Percentiles rank a stretch among this genome's conserved stretches.
Evolutionary conservation across 2,888 invertebrate species (phyloP).

Genomic region (Xylota segnis): DNA sequence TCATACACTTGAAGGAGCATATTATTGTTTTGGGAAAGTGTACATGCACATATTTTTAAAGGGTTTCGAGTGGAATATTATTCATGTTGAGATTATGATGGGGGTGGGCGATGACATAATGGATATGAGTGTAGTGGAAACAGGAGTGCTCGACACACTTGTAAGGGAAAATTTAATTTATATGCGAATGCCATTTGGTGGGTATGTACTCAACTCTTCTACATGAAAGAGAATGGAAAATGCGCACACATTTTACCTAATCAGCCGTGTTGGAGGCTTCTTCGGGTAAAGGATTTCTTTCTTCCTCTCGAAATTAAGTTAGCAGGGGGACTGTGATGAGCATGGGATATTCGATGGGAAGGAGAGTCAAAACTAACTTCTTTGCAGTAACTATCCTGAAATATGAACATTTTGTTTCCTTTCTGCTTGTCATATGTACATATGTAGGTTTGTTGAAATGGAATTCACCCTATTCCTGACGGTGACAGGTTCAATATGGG

Average conservation of each 20-base stretch:
- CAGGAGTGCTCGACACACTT: constrained; percentile 19
- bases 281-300: constrained; percentile 15
- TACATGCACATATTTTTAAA: constrained; percentile 4
- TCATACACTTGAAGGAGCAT: constrained; percentile 9
- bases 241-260: constrained; percentile 18
- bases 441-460: too few species aligned
- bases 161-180: constrained; percentile 32
- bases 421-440: too few species aligned
- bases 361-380: too few species aligned
- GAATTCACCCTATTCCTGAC: too few species aligned
- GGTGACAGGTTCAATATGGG: too few species aligned
- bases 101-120: constrained; percentile 33
- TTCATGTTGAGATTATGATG: constrained; percentile 8
- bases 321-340: neutral
- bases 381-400: too few species aligned
- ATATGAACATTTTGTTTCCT: too few species aligned
- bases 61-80: constrained; percentile 16
- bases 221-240: constrained; percentile 17
- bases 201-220: neutral
- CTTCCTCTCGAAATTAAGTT: neutral
- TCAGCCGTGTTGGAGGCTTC: constrained; percentile 22
- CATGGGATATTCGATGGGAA: too few species aligned
- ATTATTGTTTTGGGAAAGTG: constrained; percentile 5
- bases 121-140: constrained; percentile 39
- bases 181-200: constrained; percentile 31